phyloP scores from a whole-genome alignment of 2,113 vertebrate species.

The Thomomys bottae region DNA sequence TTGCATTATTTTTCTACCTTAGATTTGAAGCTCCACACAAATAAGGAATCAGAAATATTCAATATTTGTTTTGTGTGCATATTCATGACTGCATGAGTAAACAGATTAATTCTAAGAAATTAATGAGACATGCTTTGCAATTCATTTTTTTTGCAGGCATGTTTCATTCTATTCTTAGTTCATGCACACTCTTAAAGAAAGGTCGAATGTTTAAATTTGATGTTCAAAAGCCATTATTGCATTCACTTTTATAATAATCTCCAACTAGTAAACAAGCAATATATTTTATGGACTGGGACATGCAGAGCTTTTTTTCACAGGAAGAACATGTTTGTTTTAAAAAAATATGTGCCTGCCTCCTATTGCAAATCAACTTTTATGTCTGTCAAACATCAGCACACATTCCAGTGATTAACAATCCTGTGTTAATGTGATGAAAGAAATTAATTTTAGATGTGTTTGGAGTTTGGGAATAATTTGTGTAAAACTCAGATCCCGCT shows the following conservation, averaged over 20 bases:
- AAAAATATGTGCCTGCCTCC: slow-evolving; percentile 23
- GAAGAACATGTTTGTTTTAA: neutral
- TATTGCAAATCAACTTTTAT: slow-evolving; percentile 56
- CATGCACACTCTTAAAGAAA: neutral
- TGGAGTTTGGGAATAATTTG: slow-evolving; percentile 80
- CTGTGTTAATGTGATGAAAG: slow-evolving; percentile 78
- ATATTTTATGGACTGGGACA: slow-evolving; percentile 30
- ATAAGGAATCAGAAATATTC: neutral
- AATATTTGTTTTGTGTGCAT: slow-evolving; percentile 25
- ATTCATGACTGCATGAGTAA: neutral
- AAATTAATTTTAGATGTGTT: slow-evolving; percentile 79
- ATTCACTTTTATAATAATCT: slow-evolving; percentile 28
- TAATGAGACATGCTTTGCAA: slow-evolving; percentile 42
- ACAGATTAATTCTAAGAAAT: slow-evolving; percentile 48
- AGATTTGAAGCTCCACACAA: neutral
- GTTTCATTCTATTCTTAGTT: slow-evolving; percentile 32
- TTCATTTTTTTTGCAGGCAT: neutral
- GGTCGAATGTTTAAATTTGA: slow-evolving; percentile 28
- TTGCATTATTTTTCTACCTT: slow-evolving; percentile 14
- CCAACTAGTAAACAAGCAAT: slow-evolving; percentile 60
- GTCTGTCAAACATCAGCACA: slow-evolving; percentile 66
- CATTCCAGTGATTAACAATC: slow-evolving; percentile 72
- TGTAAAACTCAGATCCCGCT: slow-evolving; percentile 76
- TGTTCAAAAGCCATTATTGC: neutral
- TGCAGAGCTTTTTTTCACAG: slow-evolving; percentile 57